Conservation (phyloP, 1,140 invertebrate genomes). For the Amphibalanus amphitrite region DNA sequence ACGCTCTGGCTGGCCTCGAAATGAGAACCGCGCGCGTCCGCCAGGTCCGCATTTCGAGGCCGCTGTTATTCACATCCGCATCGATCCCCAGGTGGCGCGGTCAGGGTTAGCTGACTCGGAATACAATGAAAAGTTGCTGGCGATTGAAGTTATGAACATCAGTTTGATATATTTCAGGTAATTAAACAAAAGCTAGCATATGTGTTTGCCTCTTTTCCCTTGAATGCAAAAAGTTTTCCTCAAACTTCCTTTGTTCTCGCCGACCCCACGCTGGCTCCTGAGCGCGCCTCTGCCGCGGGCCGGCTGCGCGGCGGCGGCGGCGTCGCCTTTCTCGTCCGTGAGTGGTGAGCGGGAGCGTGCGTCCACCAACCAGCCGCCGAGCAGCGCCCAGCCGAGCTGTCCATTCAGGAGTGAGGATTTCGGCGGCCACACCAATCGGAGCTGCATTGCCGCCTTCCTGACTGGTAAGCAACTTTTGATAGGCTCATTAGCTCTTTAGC, state of each 20-base stretch:
- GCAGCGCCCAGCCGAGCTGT: background rate
- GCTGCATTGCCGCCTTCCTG: background rate
- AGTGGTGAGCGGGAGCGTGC: background rate
- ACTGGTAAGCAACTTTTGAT: slow-evolving; percentile 5
- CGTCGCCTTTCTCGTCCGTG: background rate
- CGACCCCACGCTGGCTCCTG: background rate
- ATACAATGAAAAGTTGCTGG: background rate
- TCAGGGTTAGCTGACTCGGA: background rate
- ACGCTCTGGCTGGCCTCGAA: too few species aligned
- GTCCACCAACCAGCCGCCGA: slow-evolving; percentile 1
- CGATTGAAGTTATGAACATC: too few species aligned
- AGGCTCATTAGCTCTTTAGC: slow-evolving; percentile 4
- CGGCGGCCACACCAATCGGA: background rate
- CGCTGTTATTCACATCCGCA: background rate
- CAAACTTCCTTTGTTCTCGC: too few species aligned
- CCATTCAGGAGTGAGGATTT: slow-evolving; percentile 5
- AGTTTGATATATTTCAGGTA: too few species aligned
- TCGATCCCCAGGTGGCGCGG: background rate
- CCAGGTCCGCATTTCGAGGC: too few species aligned
- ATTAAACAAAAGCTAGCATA: too few species aligned
- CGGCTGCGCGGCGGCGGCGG: too few species aligned
- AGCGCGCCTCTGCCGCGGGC: background rate
- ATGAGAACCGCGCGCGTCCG: too few species aligned
- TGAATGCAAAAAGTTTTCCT: too few species aligned
- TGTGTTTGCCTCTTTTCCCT: too few species aligned